Evolutionary conservation across 2,797 vertebrate species (phyloP), one percentile per base, ranked within the genome.

Genomic region (Manis pentadactyla): DNA sequence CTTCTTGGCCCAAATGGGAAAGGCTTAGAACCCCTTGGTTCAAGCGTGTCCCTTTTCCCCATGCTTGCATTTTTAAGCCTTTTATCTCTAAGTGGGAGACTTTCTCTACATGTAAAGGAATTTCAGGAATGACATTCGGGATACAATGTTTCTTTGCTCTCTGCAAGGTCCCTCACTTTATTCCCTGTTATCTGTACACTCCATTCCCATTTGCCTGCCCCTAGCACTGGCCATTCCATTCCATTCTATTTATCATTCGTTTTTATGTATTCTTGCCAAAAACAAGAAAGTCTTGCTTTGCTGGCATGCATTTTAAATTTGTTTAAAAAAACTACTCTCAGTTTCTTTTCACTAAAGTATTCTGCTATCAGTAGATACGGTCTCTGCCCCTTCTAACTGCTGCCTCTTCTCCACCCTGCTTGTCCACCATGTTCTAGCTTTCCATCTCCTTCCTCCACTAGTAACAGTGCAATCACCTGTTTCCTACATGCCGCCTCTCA

Each of bases 61-160:
- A 75, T 66, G 31, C 46, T 96, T 74, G 55, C 31, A 29, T 64
- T 92, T 82, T 82, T 23, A 94, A 87, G 87, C 3, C 13, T 63
- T 87, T 96, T 66, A 53, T 81, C 61, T 51, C 51, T 46, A 34
- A 95, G n/a, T 25, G 51, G 39, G 29, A 7, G 3, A 37, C 27
- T 93, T 61, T 53, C n/a, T 77, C 82, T 91, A 82, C 61, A 68
- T 95, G 31, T 61, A 71, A 95, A 94, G 84, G 69, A 64, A 96
- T 92, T 96, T 78, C 63, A 53, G 49, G 71, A 75, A 53, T 92
- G 61, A 29, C 3, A 5, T 69, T 73, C 61, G 4, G 9, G 7
- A 39, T 86, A 69, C 0, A 37, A 71, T 59, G 69, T 95, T 83
- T 84, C 12, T 94, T 66, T 90, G 1, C 10, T 68, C 57, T 90